These are phyloP conservation scores for Myotis vivesi DNA, from an alignment of 2,797 vertebrate species.

Conservation along the genomic window DNA sequence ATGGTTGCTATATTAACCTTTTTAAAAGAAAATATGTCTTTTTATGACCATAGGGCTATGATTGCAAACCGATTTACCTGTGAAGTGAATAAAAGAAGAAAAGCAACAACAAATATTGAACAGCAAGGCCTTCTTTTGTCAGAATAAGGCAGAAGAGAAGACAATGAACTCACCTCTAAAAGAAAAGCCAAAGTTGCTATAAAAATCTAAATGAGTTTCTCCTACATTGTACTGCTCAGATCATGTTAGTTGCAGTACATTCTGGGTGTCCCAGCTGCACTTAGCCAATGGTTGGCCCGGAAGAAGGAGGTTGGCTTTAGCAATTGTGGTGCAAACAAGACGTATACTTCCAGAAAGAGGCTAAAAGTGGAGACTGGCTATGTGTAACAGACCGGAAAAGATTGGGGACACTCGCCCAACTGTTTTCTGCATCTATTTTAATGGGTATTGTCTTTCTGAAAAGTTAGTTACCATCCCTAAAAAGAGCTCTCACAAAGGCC, in stretches of 20 bases:
- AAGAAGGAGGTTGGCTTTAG: not conserved
- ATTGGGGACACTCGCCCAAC: not conserved
- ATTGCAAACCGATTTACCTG: conserved; percentile 49
- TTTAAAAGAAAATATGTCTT: conserved; percentile 35
- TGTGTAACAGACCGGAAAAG: not conserved
- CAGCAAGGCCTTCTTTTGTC: conserved; percentile 64
- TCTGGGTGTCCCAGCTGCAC: not conserved
- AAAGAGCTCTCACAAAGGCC: conserved; percentile 46
- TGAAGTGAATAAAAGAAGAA: conserved; percentile 57
- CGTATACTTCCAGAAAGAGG: not conserved
- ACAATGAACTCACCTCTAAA: conserved; percentile 56
- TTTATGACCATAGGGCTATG: conserved; percentile 70
- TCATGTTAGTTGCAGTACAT: not conserved
- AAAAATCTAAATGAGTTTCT: not conserved
- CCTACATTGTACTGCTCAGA: not conserved
- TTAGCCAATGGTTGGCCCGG: not conserved
- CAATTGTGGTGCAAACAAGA: not conserved
- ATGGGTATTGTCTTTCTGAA: conserved; percentile 7
- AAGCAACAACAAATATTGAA: conserved; percentile 69
- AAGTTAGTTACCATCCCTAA: conserved; percentile 24
- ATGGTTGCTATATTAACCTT: not conserved
- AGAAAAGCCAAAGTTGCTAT: not conserved
- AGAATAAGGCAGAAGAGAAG: conserved; percentile 73
- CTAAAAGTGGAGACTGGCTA: not conserved
- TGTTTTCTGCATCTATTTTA: conserved; percentile 14